Evolutionary conservation across 2,797 vertebrate species (phyloP).

Genomic region (Oreortyx pictus): DNA sequence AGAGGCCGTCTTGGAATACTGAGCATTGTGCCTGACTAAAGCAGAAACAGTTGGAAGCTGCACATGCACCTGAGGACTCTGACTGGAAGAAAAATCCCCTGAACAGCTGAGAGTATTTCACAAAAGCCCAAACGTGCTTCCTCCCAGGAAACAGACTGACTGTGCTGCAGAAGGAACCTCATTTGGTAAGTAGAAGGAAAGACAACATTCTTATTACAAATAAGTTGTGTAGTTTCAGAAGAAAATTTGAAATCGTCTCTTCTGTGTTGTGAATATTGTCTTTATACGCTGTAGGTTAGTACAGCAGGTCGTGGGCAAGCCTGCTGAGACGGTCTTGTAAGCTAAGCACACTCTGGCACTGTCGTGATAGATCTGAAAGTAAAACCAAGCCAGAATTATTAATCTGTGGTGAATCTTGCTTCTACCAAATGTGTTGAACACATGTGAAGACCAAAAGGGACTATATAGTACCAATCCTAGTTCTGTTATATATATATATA

Average conservation of each 20-base stretch:
- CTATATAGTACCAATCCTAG: background rate
- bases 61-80: background rate
- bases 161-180: background rate
- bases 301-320: background rate
- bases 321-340: background rate
- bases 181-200: conserved; percentile 47
- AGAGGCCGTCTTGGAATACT: background rate
- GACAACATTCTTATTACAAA: background rate
- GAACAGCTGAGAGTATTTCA: background rate
- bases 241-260: background rate
- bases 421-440: background rate
- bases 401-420: background rate
- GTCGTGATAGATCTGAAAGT: background rate
- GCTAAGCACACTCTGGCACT: background rate
- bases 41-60: background rate
- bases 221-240: background rate
- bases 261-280: background rate
- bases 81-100: conserved; percentile 4
- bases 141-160: background rate
- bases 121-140: background rate
- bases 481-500: background rate
- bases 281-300: accelerated
- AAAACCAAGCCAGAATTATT: background rate
- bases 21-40: background rate
- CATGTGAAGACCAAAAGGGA: background rate